These are phyloP conservation scores for Tryphoninae sp. DNA, from an alignment of 2,888 invertebrate genomes.

Conservation along the genomic window DNA sequence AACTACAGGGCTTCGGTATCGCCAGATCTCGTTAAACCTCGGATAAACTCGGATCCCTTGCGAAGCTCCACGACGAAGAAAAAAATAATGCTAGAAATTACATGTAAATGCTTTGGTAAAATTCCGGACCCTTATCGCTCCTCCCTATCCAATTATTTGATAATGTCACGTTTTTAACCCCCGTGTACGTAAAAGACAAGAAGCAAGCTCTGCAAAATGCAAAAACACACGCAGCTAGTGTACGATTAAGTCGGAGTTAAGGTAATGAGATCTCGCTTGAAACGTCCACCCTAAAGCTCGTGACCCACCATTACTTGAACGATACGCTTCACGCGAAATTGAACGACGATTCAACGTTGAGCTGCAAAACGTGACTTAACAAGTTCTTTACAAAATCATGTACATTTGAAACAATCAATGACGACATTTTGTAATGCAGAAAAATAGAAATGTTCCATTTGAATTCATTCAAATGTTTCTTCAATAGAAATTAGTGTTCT, in stretches of 20 bases:
- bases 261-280: slow-evolving; percentile 28
- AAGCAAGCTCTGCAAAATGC: neutral
- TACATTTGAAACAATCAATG: too few relatives aligned
- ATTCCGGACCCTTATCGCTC: slow-evolving; percentile 2
- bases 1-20: slow-evolving; percentile 23
- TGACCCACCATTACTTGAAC: neutral
- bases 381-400: too few relatives aligned
- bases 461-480: too few relatives aligned
- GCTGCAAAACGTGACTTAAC: too few relatives aligned
- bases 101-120: slow-evolving; percentile 22
- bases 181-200: neutral
- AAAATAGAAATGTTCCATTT: too few relatives aligned
- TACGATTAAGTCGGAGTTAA: neutral
- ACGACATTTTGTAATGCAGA: too few relatives aligned
- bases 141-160: slow-evolving; percentile 49
- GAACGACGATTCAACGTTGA: neutral
- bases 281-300: neutral
- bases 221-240: slow-evolving; percentile 15
- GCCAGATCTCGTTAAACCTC: slow-evolving; percentile 33
- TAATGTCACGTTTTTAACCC: slow-evolving; percentile 31
- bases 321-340: neutral
- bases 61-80: slow-evolving; percentile 8
- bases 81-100: slow-evolving; percentile 22
- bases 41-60: neutral
- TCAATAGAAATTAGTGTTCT: too few relatives aligned